phyloP scores from a whole-genome alignment of 2,888 invertebrate genomes.

The Boloria euphrosyne region DNA sequence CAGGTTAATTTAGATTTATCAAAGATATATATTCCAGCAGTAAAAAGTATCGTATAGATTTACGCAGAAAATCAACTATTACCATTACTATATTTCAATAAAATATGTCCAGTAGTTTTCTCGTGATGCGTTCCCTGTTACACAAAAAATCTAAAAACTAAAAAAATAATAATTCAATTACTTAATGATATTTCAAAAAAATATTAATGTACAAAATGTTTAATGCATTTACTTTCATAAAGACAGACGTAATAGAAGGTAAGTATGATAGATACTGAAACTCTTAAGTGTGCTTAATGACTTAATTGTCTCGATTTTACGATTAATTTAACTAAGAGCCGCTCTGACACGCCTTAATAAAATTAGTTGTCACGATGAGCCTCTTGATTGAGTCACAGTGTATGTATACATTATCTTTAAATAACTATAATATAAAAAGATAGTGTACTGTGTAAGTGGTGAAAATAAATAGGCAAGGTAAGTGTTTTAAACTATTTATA shows the following conservation, averaged over 20 bases:
- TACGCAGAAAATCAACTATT: too few relatives aligned
- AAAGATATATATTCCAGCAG: too few relatives aligned
- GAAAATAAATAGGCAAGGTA: not conserved
- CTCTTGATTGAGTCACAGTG: slow-evolving; percentile 25
- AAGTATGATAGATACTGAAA: not conserved
- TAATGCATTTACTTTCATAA: not conserved
- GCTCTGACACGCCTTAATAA: slow-evolving; percentile 24
- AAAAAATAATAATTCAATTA: too few relatives aligned
- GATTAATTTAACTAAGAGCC: slow-evolving; percentile 40
- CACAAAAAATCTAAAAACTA: too few relatives aligned
- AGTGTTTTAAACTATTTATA: too few relatives aligned
- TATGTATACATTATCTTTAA: not conserved
- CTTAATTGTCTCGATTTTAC: slow-evolving; percentile 43
- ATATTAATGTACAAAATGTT: too few relatives aligned
- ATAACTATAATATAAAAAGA: not conserved
- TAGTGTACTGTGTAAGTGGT: not conserved
- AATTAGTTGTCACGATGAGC: slow-evolving; percentile 26
- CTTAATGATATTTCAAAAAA: too few relatives aligned
- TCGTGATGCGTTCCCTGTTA: too few relatives aligned
- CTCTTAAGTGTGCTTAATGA: slow-evolving; percentile 22
- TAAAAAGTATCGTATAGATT: too few relatives aligned
- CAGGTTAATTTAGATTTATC: too few relatives aligned
- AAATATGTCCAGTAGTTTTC: too few relatives aligned
- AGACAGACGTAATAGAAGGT: not conserved
- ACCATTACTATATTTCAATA: too few relatives aligned